A percentile compares a stretch with the other conserved stretches of the same genome.
Conservation (phyloP, 23 tunicate species). For the Styela clava region DNA sequence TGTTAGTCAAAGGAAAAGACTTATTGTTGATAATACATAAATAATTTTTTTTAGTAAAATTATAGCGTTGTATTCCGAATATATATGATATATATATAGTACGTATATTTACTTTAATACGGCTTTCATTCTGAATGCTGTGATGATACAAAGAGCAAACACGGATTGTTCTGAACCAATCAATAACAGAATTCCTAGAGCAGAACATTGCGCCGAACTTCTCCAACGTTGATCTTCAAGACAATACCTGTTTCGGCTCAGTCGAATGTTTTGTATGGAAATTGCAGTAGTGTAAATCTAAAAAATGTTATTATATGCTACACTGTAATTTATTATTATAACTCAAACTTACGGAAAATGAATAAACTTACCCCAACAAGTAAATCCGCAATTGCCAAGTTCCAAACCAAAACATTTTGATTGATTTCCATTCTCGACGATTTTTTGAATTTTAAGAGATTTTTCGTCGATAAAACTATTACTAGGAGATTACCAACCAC, state of each 20-base stretch:
- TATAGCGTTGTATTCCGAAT: too few species aligned
- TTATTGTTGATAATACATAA: too few species aligned
- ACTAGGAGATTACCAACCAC: too few species aligned
- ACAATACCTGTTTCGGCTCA: slow-evolving; percentile 22
- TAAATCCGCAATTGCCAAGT: background rate
- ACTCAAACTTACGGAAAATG: too few species aligned
- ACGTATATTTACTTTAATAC: slow-evolving; percentile 12
- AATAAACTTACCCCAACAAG: background rate
- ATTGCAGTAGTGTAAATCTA: background rate
- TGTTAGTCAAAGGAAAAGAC: too few species aligned
- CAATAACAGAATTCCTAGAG: slow-evolving; percentile 24
- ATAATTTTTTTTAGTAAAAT: too few species aligned
- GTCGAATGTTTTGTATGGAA: background rate
- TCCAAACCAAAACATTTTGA: background rate
- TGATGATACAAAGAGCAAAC: slow-evolving; percentile 34
- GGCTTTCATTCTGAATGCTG: slow-evolving; percentile 17
- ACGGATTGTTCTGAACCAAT: slow-evolving; percentile 34
- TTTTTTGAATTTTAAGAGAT: too few species aligned
- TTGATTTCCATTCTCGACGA: background rate
- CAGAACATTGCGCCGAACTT: slow-evolving; percentile 14
- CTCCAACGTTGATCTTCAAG: slow-evolving; percentile 28
- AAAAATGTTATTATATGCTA: too few species aligned
- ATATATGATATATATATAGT: too few species aligned
- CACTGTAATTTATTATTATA: too few species aligned
- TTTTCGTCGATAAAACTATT: too few species aligned